phyloP scores from a whole-genome alignment of 2,797 vertebrate genomes.

The Aeoliscus strigatus region DNA sequence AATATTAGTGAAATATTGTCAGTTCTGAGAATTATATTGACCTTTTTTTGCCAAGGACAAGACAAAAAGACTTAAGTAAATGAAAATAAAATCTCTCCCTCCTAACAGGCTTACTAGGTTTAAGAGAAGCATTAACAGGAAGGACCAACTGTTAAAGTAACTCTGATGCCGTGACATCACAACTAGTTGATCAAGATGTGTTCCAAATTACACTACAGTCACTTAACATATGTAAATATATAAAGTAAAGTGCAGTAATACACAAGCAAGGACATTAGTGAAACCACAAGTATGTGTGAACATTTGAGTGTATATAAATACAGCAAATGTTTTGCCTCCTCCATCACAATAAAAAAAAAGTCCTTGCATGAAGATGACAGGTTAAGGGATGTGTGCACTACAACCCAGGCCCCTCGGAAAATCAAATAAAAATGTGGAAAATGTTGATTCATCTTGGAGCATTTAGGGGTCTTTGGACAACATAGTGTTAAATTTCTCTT shows the following conservation, averaged over 20 bases:
- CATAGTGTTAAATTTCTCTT: too few relatives aligned
- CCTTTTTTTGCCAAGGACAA: neutral
- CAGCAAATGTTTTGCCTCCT: too few relatives aligned
- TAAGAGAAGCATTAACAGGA: slow-evolving; percentile 36
- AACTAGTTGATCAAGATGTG: neutral
- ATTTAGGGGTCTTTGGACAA: too few relatives aligned
- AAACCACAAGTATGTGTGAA: neutral
- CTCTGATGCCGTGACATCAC: neutral
- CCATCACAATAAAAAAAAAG: too few relatives aligned
- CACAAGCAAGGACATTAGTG: neutral
- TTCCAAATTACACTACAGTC: neutral
- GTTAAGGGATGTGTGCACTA: too few relatives aligned
- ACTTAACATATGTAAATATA: too few relatives aligned
- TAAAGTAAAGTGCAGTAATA: neutral
- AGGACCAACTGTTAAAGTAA: slow-evolving; percentile 29
- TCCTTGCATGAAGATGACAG: too few relatives aligned
- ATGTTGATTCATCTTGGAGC: neutral
- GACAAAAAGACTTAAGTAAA: slow-evolving; percentile 5
- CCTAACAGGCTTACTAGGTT: slow-evolving; percentile 28
- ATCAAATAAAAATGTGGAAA: too few relatives aligned
- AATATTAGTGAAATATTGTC: neutral
- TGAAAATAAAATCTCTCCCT: slow-evolving; percentile 7
- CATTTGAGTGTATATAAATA: too few relatives aligned
- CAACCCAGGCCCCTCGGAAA: too few relatives aligned
- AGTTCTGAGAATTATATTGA: neutral